A percentile compares a stretch with the other conserved stretches of the same genome.
phyloP scores from a whole-genome alignment of 1,140 invertebrate species.

The Babylonia areolata region DNA sequence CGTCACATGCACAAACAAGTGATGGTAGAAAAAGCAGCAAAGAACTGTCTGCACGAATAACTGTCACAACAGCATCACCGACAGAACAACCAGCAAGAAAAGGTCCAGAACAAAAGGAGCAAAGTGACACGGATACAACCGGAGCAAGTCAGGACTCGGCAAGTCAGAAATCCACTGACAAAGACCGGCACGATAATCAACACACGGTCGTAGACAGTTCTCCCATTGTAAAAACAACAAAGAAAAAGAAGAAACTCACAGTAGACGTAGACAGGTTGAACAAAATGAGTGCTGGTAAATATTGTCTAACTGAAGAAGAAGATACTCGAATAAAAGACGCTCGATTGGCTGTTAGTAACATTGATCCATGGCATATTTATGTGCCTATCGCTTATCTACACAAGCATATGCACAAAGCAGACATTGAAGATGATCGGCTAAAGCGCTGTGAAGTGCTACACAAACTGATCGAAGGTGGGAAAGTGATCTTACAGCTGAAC shows the following conservation, averaged over 20 bases:
- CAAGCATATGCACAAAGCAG: not conserved
- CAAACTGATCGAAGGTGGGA: not conserved
- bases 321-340: not conserved
- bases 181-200: too few relatives aligned
- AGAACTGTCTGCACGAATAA: too few relatives aligned
- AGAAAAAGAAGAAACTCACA: not conserved
- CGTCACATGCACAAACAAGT: too few relatives aligned
- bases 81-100: not conserved
- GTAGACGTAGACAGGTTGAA: not conserved
- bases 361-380: conserved; percentile 8
- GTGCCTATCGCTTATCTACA: not conserved
- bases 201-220: too few relatives aligned
- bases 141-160: too few relatives aligned
- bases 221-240: too few relatives aligned
- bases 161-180: too few relatives aligned
- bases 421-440: not conserved
- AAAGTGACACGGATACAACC: too few relatives aligned
- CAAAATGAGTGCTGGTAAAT: not conserved
- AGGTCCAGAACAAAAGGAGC: too few relatives aligned
- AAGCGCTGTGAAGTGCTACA: not conserved
- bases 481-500: not conserved
- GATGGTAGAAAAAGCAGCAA: too few relatives aligned
- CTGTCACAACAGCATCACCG: too few relatives aligned
- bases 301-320: not conserved
- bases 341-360: not conserved